A percentile compares a stretch with the other conserved stretches of the same genome.
phyloP scores from a whole-genome alignment of 2,888 invertebrate genomes.

The Fabriciana adippe region DNA sequence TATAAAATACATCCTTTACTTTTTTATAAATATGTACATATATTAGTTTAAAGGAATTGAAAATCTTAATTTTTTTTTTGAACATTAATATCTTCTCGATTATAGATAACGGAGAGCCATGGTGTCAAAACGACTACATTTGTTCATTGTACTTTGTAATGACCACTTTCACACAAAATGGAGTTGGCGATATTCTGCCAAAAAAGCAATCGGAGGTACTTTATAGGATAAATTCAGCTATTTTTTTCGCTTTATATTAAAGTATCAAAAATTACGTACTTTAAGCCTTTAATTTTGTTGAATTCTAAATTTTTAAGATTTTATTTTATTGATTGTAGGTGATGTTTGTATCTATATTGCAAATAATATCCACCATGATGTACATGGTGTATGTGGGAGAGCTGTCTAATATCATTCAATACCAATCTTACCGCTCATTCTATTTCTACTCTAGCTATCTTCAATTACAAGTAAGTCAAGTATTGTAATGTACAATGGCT shows the following conservation, averaged over 20 bases:
- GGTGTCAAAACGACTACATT: conserved; percentile 57
- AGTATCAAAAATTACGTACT: too few species aligned
- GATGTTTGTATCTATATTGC: conserved; percentile 58
- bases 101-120: conserved; percentile 49
- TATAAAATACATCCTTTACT: too few species aligned
- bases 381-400: conserved; percentile 72
- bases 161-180: conserved; percentile 67
- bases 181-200: conserved; percentile 67
- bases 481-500: background rate
- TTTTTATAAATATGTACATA: too few species aligned
- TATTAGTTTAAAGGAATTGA: too few species aligned
- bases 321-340: conserved; percentile 49
- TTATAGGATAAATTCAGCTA: background rate
- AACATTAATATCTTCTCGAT: background rate
- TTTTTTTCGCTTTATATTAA: background rate
- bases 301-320: background rate
- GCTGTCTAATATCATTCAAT: conserved; percentile 71
- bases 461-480: conserved; percentile 58
- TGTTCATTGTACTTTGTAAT: conserved; percentile 68
- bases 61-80: too few species aligned
- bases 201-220: conserved; percentile 62
- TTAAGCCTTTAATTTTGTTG: background rate
- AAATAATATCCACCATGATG: conserved; percentile 62
- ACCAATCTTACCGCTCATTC: conserved; percentile 63
- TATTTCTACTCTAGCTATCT: conserved; percentile 63